Conservation (phyloP, 2,113 vertebrate genomes). For the Actenoides hombroni region DNA sequence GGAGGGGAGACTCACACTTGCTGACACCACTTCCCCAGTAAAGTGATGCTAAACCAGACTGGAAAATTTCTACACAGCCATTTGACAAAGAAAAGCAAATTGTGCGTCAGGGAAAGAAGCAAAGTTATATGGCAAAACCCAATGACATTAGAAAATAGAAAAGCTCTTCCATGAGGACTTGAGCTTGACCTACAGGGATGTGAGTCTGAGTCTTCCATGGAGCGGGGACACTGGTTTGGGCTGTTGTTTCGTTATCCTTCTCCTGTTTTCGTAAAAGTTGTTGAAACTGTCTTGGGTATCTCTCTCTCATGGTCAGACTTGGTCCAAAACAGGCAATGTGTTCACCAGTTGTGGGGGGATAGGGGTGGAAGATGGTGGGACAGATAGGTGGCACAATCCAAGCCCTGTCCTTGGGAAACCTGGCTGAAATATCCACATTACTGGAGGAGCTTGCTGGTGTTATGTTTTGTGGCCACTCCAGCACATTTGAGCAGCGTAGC, state of each 20-base stretch:
- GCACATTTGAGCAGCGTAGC: neutral
- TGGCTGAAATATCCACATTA: neutral
- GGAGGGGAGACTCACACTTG: neutral
- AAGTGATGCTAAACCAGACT: neutral
- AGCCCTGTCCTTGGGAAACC: neutral
- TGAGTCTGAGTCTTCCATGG: accelerated
- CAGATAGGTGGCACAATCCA: accelerated
- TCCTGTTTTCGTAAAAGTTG: neutral
- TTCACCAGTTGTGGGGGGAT: neutral
- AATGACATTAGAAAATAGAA: neutral
- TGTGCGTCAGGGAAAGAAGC: neutral
- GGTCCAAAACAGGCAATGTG: neutral
- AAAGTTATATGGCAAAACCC: neutral
- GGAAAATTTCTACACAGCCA: neutral
- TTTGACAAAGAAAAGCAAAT: neutral
- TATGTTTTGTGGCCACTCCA: neutral
- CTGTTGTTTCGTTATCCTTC: neutral
- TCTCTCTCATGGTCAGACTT: neutral
- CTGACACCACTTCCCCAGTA: neutral
- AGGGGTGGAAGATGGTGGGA: accelerated
- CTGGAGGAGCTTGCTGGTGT: neutral
- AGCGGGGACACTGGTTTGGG: accelerated
- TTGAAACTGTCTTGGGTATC: neutral
- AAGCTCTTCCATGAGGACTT: neutral
- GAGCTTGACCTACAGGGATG: accelerated